phyloP scores from a whole-genome alignment of 2,797 vertebrate species.

The Knipowitschia caucasica region DNA sequence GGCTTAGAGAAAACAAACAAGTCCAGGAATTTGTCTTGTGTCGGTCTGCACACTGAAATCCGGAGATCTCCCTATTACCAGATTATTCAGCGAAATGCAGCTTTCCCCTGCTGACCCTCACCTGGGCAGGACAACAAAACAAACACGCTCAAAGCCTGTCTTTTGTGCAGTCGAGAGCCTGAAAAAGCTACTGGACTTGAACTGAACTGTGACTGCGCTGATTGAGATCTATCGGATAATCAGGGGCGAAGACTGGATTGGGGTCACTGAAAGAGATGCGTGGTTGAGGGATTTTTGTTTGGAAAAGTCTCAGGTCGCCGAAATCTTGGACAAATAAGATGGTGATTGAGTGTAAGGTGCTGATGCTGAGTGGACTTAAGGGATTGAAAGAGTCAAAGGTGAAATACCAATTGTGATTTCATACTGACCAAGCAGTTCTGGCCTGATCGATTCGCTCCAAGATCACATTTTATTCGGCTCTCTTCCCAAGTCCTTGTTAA shows the following conservation, averaged over 20 bases:
- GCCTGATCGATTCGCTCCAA: no score
- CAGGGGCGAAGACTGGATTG: conserved; percentile 7
- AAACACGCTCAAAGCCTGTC: conserved; percentile 57
- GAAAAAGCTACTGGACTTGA: conserved; percentile 57
- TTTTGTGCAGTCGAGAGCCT: conserved; percentile 28
- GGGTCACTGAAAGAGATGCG: conserved; percentile 2
- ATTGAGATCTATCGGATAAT: conserved; percentile 26
- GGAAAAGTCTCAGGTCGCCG: neutral
- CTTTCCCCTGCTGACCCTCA: conserved; percentile 36
- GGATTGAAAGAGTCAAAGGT: conserved; percentile 16
- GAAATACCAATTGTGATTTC: neutral
- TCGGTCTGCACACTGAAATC: conserved; percentile 33
- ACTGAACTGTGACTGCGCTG: conserved; percentile 46
- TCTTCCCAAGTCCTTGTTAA: no score
- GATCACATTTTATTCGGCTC: no score
- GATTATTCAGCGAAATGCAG: conserved; percentile 52
- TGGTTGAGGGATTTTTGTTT: conserved; percentile 16
- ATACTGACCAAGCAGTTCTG: no score
- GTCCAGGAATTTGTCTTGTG: conserved; percentile 55
- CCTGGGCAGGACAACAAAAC: conserved; percentile 61
- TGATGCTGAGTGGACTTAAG: conserved; percentile 13
- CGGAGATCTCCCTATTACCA: conserved; percentile 33
- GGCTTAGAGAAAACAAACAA: conserved; percentile 60
- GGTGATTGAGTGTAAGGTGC: conserved; percentile 5
- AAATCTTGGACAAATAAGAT: neutral